Base-by-base conservation (phyloP, 2,888 invertebrate species). In the Ennomos erosarius region DNA sequence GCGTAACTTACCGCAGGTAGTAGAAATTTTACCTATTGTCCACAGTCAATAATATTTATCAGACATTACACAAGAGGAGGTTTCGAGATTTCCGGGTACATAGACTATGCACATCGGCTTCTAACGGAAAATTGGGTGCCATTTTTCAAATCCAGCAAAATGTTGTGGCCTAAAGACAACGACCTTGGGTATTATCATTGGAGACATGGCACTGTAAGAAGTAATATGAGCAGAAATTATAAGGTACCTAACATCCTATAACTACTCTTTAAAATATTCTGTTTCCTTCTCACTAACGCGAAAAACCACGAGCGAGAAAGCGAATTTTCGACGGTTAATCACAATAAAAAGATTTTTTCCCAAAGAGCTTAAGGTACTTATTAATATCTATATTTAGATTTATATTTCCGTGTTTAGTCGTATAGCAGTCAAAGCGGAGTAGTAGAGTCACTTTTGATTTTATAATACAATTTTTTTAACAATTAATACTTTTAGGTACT, bases 121-220 rank as follows among this genome's bases (percentile, higher is more conserved):
- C 87, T 93, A 49, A 88, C 91, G 0, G 96, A 97, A 69, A 95
- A 97, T 78, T 98, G 97, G 96, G 87, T 86, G n/a, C 93, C 93
- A 1, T 96, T 97, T 77, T 98, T 97, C 79, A 90, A 88, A 64
- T 93, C 94, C 10, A 93, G 93, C 59, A 94, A 93, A 69, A 92
- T 90, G 70, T 78, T 98, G 0, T 92, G 94, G 79, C 97, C 97
- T 0, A 90, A 89, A 51, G 93, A 94, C 36, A 93, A 88, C 1
- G 97, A 98, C 81, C 90, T 98, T 8, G 95, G 96, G 11, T 97
- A 95, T 77, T 96, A 95, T 76, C 95, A 97, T 79, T 96, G 96
- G 95, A 94, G 95, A 54, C 94, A 94, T 33, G 96, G 96, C 36
- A 94, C 94, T 33, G 94, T 95, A 0, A 88, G 93, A 26, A 94